Percentiles rank a stretch among this genome's conserved stretches.
Evolutionary conservation across 2,888 invertebrate genomes (phyloP).

Genomic region (Stenodema calcarata): DNA sequence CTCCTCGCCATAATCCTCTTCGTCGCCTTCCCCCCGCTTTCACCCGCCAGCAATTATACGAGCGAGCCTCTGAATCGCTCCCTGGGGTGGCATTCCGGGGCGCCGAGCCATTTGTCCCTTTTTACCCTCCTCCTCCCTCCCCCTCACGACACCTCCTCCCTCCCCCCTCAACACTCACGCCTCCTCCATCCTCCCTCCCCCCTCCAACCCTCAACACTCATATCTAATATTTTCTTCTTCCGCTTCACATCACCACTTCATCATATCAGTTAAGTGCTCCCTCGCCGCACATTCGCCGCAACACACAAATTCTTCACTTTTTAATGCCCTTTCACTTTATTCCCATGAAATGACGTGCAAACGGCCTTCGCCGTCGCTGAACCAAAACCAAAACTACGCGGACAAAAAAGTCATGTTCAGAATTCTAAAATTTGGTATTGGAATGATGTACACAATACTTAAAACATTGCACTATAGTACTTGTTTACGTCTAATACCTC

Average conservation of each 20-base stretch:
- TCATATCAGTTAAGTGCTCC: constrained; percentile 36
- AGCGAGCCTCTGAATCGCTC: constrained; percentile 38
- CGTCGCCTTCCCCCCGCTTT: not conserved
- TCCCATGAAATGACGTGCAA: not conserved
- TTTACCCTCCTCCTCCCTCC: not conserved
- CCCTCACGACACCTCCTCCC: not conserved
- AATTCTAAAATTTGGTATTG: too few species aligned
- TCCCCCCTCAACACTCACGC: not conserved
- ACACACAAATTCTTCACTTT: constrained; percentile 33
- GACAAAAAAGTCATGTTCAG: too few species aligned
- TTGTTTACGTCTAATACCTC: too few species aligned
- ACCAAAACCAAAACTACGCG: too few species aligned
- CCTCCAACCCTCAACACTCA: not conserved
- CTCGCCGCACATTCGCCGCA: constrained; percentile 34
- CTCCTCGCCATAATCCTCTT: not conserved
- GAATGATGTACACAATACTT: too few species aligned
- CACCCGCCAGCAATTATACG: constrained; percentile 44
- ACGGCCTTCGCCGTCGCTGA: too few species aligned
- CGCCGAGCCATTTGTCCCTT: constrained; percentile 47
- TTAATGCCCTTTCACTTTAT: not conserved
- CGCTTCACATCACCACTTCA: constrained; percentile 27
- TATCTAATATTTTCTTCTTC: constrained; percentile 29
- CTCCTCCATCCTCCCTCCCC: not conserved
- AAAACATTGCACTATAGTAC: too few species aligned
- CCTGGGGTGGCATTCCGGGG: constrained; percentile 38